These are phyloP conservation scores for Zoanthus sansibaricus DNA, from an alignment of 92 coral and sea anemone species.

Conservation along the genomic window DNA sequence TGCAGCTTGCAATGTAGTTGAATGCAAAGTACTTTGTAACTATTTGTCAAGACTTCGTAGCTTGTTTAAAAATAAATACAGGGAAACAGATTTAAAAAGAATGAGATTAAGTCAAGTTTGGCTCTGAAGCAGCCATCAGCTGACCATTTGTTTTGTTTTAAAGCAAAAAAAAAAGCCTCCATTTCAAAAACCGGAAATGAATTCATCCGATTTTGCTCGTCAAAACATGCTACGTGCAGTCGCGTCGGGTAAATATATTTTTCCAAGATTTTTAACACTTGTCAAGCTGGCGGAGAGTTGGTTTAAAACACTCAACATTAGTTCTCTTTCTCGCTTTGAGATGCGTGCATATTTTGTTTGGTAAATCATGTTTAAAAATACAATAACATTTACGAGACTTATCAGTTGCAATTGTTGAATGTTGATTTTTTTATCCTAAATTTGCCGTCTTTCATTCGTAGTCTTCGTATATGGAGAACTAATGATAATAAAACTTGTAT, in stretches of 20 bases:
- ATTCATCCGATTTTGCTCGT: not conserved
- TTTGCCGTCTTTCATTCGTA: not conserved
- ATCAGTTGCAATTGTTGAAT: not conserved
- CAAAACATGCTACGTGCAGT: not conserved
- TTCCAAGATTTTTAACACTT: not conserved
- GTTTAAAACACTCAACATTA: not conserved
- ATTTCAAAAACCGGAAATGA: slow-evolving; percentile 42
- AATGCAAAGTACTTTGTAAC: not conserved
- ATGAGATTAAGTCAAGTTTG: not conserved
- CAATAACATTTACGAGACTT: not conserved
- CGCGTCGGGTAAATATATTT: not conserved
- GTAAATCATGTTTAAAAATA: not conserved
- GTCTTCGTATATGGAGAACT: not conserved
- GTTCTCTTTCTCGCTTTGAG: not conserved
- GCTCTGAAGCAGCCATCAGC: not conserved
- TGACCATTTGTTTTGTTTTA: slow-evolving; percentile 1
- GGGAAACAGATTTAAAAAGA: not conserved
- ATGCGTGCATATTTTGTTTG: not conserved
- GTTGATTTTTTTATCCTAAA: not conserved
- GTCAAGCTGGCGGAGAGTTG: not conserved
- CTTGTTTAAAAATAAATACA: not conserved
- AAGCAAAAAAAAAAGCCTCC: not conserved
- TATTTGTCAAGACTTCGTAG: not conserved
- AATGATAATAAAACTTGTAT: not conserved
- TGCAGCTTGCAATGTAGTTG: not conserved